phyloP scores from a whole-genome alignment of 1,140 invertebrate genomes.

The Rhagoletis zephyria region DNA sequence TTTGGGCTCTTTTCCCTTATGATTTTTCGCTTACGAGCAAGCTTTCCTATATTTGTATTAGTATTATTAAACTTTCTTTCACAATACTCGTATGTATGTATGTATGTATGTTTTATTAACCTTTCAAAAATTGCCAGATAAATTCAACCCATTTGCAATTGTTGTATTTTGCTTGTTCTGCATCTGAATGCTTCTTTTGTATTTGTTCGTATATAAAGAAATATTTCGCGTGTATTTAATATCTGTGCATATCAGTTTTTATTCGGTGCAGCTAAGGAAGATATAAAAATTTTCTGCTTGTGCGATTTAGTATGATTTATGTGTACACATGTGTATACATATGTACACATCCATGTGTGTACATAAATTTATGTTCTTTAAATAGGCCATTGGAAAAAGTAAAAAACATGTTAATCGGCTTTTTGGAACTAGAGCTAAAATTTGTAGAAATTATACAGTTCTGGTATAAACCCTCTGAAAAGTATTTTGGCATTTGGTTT shows the following conservation, averaged over 20 bases:
- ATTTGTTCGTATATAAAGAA: too few species aligned
- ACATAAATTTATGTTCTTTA: too few species aligned
- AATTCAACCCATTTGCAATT: not conserved
- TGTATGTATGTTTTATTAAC: not conserved
- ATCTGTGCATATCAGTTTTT: slow-evolving; percentile 16
- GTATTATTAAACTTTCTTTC: not conserved
- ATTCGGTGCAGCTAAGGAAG: not conserved
- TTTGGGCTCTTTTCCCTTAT: not conserved
- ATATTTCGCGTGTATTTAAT: too few species aligned
- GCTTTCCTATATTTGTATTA: not conserved
- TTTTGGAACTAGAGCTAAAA: too few species aligned
- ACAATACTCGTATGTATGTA: not conserved
- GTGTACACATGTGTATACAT: not conserved
- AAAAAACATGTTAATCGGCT: too few species aligned
- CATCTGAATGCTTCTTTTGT: not conserved
- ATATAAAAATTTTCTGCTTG: slow-evolving; percentile 38
- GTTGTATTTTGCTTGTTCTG: not conserved
- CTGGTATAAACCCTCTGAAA: too few species aligned
- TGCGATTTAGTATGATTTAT: not conserved
- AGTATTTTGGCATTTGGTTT: too few species aligned
- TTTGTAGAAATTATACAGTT: too few species aligned
- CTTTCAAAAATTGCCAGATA: slow-evolving; percentile 6
- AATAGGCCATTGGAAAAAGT: too few species aligned
- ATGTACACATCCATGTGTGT: not conserved
- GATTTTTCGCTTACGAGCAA: not conserved